These are phyloP conservation scores for Drosophila sulfurigaster DNA, from an alignment of 1,140 invertebrate species.

Conservation along the genomic window DNA sequence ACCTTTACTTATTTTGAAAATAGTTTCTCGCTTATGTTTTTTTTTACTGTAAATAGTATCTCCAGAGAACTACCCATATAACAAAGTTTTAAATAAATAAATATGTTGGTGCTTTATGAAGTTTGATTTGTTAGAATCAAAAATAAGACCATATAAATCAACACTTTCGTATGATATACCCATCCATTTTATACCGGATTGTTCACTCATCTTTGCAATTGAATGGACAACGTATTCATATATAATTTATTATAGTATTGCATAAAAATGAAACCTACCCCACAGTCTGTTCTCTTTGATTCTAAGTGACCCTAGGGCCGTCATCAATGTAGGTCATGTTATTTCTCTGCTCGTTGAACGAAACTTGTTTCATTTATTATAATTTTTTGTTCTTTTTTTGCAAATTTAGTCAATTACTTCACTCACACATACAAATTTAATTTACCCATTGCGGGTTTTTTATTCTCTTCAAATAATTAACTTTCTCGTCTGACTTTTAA, in stretches of 20 bases:
- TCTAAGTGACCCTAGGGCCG: not conserved
- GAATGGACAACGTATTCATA: not conserved
- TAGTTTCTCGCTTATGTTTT: no score
- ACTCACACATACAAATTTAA: slow-evolving; percentile 21
- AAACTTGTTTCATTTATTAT: slow-evolving; percentile 37
- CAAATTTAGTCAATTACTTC: slow-evolving; percentile 8
- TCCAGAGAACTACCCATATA: no score
- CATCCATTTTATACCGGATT: no score
- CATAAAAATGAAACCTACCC: slow-evolving; percentile 1
- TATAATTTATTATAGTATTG: not conserved
- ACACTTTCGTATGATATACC: no score
- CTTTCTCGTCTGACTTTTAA: slow-evolving; percentile 48
- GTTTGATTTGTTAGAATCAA: no score
- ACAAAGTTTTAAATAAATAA: no score
- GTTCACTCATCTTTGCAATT: no score
- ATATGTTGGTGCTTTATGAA: no score
- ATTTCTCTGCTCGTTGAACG: not conserved
- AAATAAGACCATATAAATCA: no score
- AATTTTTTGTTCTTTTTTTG: slow-evolving; percentile 21
- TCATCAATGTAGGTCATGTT: slow-evolving; percentile 30
- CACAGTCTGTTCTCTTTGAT: not conserved
- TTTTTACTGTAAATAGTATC: no score
- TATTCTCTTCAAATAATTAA: slow-evolving; percentile 45
- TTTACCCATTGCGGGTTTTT: slow-evolving; percentile 37
- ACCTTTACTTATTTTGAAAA: no score